These are phyloP conservation scores for Apaloderma vittatum DNA, from an alignment of 2,113 vertebrate genomes.

Conservation along the genomic window DNA sequence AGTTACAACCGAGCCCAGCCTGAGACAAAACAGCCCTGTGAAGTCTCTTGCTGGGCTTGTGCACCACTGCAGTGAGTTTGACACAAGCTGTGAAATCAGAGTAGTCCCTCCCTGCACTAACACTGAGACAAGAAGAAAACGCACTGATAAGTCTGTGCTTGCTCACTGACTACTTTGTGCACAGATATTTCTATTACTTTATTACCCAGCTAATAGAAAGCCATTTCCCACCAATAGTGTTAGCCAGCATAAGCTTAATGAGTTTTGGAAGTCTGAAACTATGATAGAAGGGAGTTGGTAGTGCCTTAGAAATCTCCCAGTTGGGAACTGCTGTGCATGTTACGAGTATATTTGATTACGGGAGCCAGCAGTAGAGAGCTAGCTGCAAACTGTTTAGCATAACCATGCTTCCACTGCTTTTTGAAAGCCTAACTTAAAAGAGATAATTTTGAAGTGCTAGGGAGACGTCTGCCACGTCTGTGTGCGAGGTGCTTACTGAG, in stretches of 20 bases:
- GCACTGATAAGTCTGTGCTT: background rate
- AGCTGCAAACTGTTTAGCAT: background rate
- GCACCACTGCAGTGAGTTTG: background rate
- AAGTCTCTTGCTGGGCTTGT: background rate
- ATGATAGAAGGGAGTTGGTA: background rate
- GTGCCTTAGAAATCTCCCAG: background rate
- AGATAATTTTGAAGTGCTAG: background rate
- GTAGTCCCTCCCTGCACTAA: background rate
- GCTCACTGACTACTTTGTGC: background rate
- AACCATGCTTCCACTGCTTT: background rate
- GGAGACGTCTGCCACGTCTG: accelerated
- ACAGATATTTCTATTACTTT: background rate
- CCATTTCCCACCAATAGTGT: background rate
- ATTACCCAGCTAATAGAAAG: background rate
- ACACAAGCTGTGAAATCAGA: background rate
- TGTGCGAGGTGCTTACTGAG: background rate
- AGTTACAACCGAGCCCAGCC: background rate
- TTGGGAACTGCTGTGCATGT: background rate
- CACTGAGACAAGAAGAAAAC: background rate
- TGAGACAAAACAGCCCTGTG: background rate
- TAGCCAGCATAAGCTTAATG: background rate
- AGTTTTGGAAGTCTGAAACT: background rate
- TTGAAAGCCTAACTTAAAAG: background rate
- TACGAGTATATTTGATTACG: background rate
- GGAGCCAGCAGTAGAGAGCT: background rate